Conservation (phyloP, 2,888 invertebrate species). For the Tanypteryx hageni region DNA sequence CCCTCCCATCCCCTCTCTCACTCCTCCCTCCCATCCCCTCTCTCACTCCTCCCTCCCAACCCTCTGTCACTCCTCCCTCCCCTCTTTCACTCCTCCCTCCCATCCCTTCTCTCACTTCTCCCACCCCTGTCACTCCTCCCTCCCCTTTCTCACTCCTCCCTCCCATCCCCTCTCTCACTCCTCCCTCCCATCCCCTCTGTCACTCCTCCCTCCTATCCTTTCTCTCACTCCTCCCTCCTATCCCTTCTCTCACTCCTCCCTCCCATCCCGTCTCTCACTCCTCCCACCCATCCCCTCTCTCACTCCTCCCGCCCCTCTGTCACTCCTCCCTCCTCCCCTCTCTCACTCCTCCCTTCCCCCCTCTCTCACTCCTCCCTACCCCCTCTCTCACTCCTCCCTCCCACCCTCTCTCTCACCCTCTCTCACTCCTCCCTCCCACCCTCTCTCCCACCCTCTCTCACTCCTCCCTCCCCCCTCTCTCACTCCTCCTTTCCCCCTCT, state of each 20-base stretch:
- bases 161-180: neutral
- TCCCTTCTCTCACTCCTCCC: no score
- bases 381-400: neutral
- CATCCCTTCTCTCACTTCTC: neutral
- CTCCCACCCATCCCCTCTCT: no score
- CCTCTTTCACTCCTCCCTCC: neutral
- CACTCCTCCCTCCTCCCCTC: neutral
- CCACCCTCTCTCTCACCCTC: neutral
- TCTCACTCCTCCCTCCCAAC: no score
- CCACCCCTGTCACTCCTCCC: neutral
- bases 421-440: neutral
- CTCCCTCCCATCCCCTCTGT: neutral
- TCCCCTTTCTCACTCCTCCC: neutral
- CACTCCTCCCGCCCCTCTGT: no score
- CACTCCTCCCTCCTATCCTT: neutral
- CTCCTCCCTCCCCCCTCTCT: neutral
- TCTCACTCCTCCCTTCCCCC: neutral
- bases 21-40: neutral
- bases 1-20: neutral
- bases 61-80: no score
- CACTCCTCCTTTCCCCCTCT: no score
- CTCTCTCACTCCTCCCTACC: neutral
- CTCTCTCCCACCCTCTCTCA: neutral
- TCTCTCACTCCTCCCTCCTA: neutral
- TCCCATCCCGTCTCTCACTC: neutral